Conservation (phyloP, 2,888 invertebrate genomes). For the Poecilobothrus nobilitatus region DNA sequence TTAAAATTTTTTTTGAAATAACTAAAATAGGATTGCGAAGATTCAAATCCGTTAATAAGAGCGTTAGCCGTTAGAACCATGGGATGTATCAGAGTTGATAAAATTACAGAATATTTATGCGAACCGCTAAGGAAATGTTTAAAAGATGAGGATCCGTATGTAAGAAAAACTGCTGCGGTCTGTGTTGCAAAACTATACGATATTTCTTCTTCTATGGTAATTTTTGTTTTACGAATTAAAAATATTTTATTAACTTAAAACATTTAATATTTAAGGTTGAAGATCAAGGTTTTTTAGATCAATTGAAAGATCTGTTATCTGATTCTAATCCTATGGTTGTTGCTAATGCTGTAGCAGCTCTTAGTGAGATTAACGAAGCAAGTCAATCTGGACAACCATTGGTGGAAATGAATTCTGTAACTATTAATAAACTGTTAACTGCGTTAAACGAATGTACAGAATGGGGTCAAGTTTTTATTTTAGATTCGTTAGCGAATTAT, state of each 20-base stretch:
- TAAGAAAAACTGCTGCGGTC: constrained; percentile 97
- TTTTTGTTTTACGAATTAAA: constrained; percentile 22
- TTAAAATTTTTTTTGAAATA: background rate
- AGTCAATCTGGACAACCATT: constrained; percentile 90
- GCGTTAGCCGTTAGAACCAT: constrained; percentile 97
- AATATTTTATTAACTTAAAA: background rate
- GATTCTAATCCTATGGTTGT: constrained; percentile 99
- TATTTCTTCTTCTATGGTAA: constrained; percentile 69
- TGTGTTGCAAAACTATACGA: constrained; percentile 99
- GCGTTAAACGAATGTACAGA: constrained; percentile 99
- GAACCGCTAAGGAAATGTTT: constrained; percentile 92
- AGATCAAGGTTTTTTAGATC: constrained; percentile 89
- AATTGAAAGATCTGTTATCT: constrained; percentile 90
- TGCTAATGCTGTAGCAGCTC: constrained; percentile 96
- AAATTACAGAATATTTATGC: constrained; percentile 98
- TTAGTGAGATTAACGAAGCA: constrained; percentile 97
- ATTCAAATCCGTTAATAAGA: constrained; percentile 96
- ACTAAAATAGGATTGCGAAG: constrained; percentile 84
- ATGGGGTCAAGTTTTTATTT: constrained; percentile 97
- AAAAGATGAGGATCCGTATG: constrained; percentile 95
- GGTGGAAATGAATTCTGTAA: constrained; percentile 91
- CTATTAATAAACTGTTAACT: constrained; percentile 95
- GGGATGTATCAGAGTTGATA: constrained; percentile 99
- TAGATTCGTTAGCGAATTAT: constrained; percentile 96
- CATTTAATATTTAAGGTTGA: constrained; percentile 30